Percentiles rank a stretch among this genome's conserved stretches.
These are phyloP conservation scores for Siphlonurus alternatus DNA, from an alignment of 2,888 invertebrate genomes.

Conservation along the genomic window DNA sequence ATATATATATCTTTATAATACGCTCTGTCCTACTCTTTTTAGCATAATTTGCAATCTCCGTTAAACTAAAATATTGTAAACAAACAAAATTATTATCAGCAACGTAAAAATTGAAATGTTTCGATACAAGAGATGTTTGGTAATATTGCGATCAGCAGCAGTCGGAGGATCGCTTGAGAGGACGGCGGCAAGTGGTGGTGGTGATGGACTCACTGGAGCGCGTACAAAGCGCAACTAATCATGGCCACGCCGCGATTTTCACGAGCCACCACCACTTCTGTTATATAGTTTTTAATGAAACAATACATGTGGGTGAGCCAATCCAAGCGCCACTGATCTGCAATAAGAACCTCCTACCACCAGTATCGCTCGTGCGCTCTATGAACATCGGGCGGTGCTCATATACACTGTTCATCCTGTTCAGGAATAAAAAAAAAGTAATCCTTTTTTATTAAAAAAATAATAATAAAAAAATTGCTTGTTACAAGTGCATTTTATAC, in stretches of 20 bases:
- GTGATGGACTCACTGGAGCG: not conserved
- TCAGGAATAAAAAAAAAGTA: not conserved
- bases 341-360: not conserved
- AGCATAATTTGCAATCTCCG: too few species aligned
- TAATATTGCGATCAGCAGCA: too few species aligned
- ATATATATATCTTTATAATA: too few species aligned
- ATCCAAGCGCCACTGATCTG: not conserved
- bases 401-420: not conserved
- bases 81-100: too few species aligned
- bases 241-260: not conserved
- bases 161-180: too few species aligned
- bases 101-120: too few species aligned
- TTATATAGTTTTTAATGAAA: not conserved
- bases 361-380: not conserved
- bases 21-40: too few species aligned
- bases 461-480: not conserved
- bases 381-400: too few species aligned
- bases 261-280: not conserved
- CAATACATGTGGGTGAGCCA: not conserved
- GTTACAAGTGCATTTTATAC: not conserved
- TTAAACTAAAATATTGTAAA: too few species aligned
- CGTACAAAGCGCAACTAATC: not conserved
- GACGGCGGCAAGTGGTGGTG: too few species aligned
- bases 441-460: too few species aligned
- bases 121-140: too few species aligned